Percentiles rank a stretch among this genome's conserved stretches.
phyloP scores from a whole-genome alignment of 1,140 invertebrate species.

The Drosophila setifemur region DNA sequence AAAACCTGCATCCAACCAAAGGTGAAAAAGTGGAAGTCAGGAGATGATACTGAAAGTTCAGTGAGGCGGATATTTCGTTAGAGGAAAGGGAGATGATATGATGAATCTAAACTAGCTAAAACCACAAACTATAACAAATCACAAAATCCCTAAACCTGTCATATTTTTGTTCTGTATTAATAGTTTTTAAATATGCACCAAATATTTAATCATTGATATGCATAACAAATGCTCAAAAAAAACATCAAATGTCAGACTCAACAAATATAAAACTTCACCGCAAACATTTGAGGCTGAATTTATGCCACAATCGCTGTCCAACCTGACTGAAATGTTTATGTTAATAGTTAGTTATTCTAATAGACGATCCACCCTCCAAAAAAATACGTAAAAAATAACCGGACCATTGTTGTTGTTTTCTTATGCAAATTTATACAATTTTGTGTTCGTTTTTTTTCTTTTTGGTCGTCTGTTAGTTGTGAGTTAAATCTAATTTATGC shows the following conservation, averaged over 20 bases:
- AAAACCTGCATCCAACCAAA: slow-evolving; percentile 55
- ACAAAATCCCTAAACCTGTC: too few relatives aligned
- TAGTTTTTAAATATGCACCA: slow-evolving; percentile 58
- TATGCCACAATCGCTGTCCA: slow-evolving; percentile 72
- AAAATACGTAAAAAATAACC: slow-evolving; percentile 1
- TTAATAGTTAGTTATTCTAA: slow-evolving; percentile 65
- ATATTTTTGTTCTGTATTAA: slow-evolving; percentile 17
- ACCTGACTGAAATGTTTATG: slow-evolving; percentile 64
- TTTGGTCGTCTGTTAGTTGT: slow-evolving; percentile 21
- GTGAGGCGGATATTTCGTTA: slow-evolving; percentile 46
- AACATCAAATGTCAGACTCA: slow-evolving; percentile 44
- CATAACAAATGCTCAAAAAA: slow-evolving; percentile 26
- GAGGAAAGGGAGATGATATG: slow-evolving; percentile 30
- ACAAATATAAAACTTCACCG: slow-evolving; percentile 33
- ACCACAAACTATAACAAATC: too few relatives aligned
- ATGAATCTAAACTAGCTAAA: too few relatives aligned
- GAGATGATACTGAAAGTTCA: slow-evolving; percentile 28
- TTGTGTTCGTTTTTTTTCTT: slow-evolving; percentile 33
- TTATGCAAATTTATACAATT: slow-evolving; percentile 51
- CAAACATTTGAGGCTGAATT: slow-evolving; percentile 65
- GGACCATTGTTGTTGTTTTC: slow-evolving; percentile 26
- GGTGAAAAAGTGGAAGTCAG: slow-evolving; percentile 25
- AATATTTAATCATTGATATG: slow-evolving; percentile 36
- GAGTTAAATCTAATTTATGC: slow-evolving; percentile 75
- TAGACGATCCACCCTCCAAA: slow-evolving; percentile 33